phyloP scores from a whole-genome alignment of 1,140 invertebrate species.

The Galleria mellonella region DNA sequence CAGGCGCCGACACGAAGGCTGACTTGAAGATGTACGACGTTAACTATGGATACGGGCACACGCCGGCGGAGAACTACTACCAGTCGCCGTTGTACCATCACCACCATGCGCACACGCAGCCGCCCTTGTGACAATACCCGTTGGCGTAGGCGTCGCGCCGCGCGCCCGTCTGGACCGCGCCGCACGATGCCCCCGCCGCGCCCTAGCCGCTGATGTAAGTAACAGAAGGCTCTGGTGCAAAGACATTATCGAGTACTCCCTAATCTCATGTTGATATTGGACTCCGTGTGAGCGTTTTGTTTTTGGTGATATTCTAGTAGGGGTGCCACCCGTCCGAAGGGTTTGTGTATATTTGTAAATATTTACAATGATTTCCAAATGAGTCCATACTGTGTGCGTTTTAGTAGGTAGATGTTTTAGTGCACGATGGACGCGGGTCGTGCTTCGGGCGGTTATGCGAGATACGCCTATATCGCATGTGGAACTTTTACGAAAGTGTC shows the following conservation, averaged over 20 bases:
- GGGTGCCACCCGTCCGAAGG: slow-evolving; percentile 19
- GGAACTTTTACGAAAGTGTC: slow-evolving; percentile 51
- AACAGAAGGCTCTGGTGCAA: slow-evolving; percentile 5
- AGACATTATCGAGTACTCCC: background rate
- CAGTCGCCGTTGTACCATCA: slow-evolving; percentile 85
- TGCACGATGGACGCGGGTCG: slow-evolving; percentile 25
- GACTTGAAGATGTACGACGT: slow-evolving; percentile 89
- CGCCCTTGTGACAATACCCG: slow-evolving; percentile 70
- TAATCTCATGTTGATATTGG: slow-evolving; percentile 48
- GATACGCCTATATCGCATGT: slow-evolving; percentile 48
- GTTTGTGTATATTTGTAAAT: slow-evolving; percentile 53
- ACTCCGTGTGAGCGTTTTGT: slow-evolving; percentile 65
- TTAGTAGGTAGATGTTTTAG: slow-evolving; percentile 43
- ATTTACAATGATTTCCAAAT: slow-evolving; percentile 40
- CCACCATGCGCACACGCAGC: slow-evolving; percentile 79
- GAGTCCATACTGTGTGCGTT: slow-evolving; percentile 45
- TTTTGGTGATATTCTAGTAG: slow-evolving; percentile 54
- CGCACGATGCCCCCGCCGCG: slow-evolving; percentile 20
- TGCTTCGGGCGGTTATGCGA: slow-evolving; percentile 21
- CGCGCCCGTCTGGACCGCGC: slow-evolving; percentile 21
- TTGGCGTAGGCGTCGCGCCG: slow-evolving; percentile 60
- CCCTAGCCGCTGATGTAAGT: slow-evolving; percentile 38
- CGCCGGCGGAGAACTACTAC: slow-evolving; percentile 86
- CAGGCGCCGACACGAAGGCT: slow-evolving; percentile 87
- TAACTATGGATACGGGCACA: slow-evolving; percentile 81